A percentile compares a stretch with the other conserved stretches of the same genome.
Conservation (phyloP, 1,140 invertebrate genomes). For the Neodiprion fabricii region DNA sequence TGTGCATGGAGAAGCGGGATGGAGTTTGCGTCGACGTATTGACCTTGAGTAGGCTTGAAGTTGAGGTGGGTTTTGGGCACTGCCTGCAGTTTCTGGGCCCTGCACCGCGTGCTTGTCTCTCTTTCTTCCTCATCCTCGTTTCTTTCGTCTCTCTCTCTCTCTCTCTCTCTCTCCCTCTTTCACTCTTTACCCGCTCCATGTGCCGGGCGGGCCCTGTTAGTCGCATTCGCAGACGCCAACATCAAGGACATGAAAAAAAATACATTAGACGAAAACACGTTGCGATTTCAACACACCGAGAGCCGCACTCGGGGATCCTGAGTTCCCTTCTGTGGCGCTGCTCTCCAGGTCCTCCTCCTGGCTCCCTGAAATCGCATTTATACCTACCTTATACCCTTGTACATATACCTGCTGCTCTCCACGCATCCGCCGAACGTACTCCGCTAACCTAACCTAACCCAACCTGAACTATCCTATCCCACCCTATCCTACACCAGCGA, state of each 20-base stretch:
- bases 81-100: conserved; percentile 17
- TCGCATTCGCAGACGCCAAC: conserved; percentile 63
- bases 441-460: too few relatives aligned
- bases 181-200: conserved; percentile 11
- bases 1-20: conserved; percentile 22
- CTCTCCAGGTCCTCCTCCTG: too few relatives aligned
- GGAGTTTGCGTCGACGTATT: conserved; percentile 37
- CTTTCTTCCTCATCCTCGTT: neutral
- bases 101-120: conserved; percentile 15
- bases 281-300: conserved; percentile 53
- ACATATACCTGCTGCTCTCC: too few relatives aligned
- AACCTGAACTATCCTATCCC: too few relatives aligned
- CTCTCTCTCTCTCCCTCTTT: neutral
- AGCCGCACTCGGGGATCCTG: conserved; percentile 25
- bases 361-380: too few relatives aligned
- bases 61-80: conserved; percentile 52
- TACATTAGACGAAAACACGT: conserved; percentile 64
- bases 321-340: too few relatives aligned
- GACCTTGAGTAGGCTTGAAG: conserved; percentile 60
- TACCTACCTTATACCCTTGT: too few relatives aligned
- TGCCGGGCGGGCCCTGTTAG: conserved; percentile 50
- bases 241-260: conserved; percentile 64
- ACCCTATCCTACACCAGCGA: too few relatives aligned
- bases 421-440: too few relatives aligned
- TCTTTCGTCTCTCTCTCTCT: neutral